phyloP scores from a whole-genome alignment of 2,888 invertebrate species.

The Acrobasis suavella region DNA sequence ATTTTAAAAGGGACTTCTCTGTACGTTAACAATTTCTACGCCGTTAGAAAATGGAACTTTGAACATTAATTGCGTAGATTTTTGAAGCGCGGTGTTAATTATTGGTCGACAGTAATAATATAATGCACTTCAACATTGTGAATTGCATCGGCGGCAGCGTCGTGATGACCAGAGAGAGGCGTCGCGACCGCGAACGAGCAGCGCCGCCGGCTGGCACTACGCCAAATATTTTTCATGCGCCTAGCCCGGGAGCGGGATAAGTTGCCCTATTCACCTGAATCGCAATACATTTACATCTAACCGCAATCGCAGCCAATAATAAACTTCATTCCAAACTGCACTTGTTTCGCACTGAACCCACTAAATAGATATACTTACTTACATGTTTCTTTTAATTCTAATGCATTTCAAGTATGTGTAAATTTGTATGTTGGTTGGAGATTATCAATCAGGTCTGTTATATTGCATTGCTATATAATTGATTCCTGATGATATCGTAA shows the following conservation, averaged over 20 bases:
- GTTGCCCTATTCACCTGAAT: slow-evolving; percentile 76
- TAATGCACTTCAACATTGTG: slow-evolving; percentile 52
- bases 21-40: background rate
- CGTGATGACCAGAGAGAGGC: background rate
- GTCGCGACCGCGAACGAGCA: slow-evolving; percentile 55
- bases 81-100: background rate
- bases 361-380: background rate
- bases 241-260: slow-evolving; percentile 67
- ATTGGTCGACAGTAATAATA: slow-evolving; percentile 30
- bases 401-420: too few species aligned
- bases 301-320: slow-evolving; percentile 31
- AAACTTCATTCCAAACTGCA: slow-evolving; percentile 5
- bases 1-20: background rate
- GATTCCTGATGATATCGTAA: too few species aligned
- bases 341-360: background rate
- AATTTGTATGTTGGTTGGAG: too few species aligned
- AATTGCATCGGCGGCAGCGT: slow-evolving; percentile 47
- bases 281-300: slow-evolving; percentile 56
- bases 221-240: slow-evolving; percentile 76
- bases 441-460: too few species aligned
- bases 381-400: too few species aligned
- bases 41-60: too few species aligned
- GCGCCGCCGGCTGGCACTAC: slow-evolving; percentile 53
- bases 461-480: background rate
- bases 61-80: background rate